Evolutionary conservation across 2,888 invertebrate species (phyloP).

Genomic region (Chymomyza fuscimana): DNA sequence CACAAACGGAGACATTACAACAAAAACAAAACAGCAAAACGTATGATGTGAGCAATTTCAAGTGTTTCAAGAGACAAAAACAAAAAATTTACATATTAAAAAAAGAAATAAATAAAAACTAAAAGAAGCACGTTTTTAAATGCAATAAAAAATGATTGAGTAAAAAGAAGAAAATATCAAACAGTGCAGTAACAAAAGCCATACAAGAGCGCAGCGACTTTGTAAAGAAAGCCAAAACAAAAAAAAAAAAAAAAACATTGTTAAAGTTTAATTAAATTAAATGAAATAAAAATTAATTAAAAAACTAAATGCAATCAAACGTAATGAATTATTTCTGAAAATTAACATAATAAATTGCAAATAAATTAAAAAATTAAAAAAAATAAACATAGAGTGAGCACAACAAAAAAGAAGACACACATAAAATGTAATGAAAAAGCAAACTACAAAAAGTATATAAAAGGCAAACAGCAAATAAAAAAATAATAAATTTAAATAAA

Average conservation of each 20-base stretch:
- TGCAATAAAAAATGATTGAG: constrained; percentile 58
- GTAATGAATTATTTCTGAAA: background rate
- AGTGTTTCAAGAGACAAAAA: constrained; percentile 59
- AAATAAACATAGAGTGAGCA: constrained; percentile 11
- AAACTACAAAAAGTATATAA: constrained; percentile 48
- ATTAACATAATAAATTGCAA: background rate
- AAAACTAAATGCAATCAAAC: constrained; percentile 5
- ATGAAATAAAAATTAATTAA: constrained; percentile 49
- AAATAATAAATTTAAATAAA: background rate
- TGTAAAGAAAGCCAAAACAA: constrained; percentile 23
- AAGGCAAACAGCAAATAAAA: constrained; percentile 43
- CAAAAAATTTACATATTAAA: constrained; percentile 42
- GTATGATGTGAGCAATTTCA: constrained; percentile 72
- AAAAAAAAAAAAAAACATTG: constrained; percentile 35
- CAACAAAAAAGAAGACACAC: constrained; percentile 2
- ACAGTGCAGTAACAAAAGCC: constrained; percentile 43
- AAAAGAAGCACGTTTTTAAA: constrained; percentile 65
- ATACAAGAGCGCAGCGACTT: constrained; percentile 20
- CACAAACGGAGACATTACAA: constrained; percentile 26
- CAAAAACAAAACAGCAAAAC: constrained; percentile 26
- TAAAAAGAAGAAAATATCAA: constrained; percentile 37
- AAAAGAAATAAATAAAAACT: constrained; percentile 27
- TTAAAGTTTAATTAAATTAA: constrained; percentile 67
- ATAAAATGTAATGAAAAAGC: constrained; percentile 26
- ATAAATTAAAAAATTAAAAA: constrained; percentile 7